phyloP scores from a whole-genome alignment of 2,797 vertebrate species.

The Spinus olivaceus region DNA sequence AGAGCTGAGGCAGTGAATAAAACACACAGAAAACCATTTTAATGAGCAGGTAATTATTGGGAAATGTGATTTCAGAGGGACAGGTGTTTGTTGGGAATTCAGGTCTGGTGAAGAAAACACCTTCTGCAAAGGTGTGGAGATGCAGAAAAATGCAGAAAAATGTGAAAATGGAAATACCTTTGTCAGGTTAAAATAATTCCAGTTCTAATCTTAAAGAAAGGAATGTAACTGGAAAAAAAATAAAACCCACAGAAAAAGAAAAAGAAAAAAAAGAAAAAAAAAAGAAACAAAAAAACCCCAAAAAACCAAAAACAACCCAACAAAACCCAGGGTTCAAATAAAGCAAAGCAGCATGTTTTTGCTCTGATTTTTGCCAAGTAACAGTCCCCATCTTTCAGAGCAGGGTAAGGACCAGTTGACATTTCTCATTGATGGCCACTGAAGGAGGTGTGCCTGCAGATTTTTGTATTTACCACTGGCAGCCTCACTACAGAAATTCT shows the following conservation, averaged over 20 bases:
- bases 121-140: background rate
- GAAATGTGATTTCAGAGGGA: background rate
- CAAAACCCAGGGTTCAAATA: background rate
- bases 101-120: background rate
- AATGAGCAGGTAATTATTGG: background rate
- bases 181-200: background rate
- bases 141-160: background rate
- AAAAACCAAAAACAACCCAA: too few relatives aligned
- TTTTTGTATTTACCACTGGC: background rate
- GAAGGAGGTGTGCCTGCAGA: background rate
- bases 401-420: background rate
- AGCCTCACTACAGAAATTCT: background rate
- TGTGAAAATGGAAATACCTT: background rate
- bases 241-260: too few relatives aligned
- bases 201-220: background rate
- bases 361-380: background rate
- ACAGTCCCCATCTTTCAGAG: background rate
- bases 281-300: background rate
- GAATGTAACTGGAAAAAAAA: background rate
- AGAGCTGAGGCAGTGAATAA: background rate
- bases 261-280: too few relatives aligned
- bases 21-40: background rate
- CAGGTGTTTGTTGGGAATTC: background rate
- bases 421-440: background rate
- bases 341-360: rapidly evolving